Percentiles rank a stretch among this genome's conserved stretches.
These are phyloP conservation scores for Ypsolopha scabrella DNA, from an alignment of 2,888 invertebrate species.

Conservation along the genomic window DNA sequence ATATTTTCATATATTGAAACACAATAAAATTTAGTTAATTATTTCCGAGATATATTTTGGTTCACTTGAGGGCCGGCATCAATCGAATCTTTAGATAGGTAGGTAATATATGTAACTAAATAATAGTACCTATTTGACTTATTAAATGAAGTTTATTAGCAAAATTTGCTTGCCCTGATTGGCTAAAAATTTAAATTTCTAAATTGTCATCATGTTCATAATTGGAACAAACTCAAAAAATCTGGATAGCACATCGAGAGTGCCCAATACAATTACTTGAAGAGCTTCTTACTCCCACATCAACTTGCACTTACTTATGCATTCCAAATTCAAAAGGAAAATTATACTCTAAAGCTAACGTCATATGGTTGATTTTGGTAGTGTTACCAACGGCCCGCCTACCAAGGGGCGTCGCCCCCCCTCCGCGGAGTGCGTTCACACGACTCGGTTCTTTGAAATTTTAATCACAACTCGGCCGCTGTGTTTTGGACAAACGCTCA, in stretches of 20 bases:
- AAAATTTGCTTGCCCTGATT: too few relatives aligned
- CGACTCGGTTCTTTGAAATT: slow-evolving; percentile 60
- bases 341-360: slow-evolving; percentile 9
- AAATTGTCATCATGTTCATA: too few relatives aligned
- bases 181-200: too few relatives aligned
- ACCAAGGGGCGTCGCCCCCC: slow-evolving; percentile 59
- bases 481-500: slow-evolving; percentile 51
- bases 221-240: slow-evolving; percentile 23
- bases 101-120: too few relatives aligned
- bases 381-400: slow-evolving; percentile 44
- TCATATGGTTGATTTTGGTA: slow-evolving; percentile 23
- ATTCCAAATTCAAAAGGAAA: slow-evolving; percentile 14
- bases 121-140: too few relatives aligned
- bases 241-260: slow-evolving; percentile 28
- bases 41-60: too few relatives aligned
- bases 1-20: too few relatives aligned
- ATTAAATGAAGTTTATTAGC: too few relatives aligned
- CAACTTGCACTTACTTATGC: slow-evolving; percentile 49
- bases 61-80: too few relatives aligned
- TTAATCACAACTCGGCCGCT: slow-evolving; percentile 57
- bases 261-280: slow-evolving; percentile 56
- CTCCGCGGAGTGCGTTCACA: slow-evolving; percentile 51
- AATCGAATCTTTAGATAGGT: too few relatives aligned
- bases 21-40: too few relatives aligned
- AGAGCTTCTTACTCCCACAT: slow-evolving; percentile 45